These are phyloP conservation scores for Aspidoscelis tigris DNA, from an alignment of 2,113 vertebrate species.

Conservation along the genomic window DNA sequence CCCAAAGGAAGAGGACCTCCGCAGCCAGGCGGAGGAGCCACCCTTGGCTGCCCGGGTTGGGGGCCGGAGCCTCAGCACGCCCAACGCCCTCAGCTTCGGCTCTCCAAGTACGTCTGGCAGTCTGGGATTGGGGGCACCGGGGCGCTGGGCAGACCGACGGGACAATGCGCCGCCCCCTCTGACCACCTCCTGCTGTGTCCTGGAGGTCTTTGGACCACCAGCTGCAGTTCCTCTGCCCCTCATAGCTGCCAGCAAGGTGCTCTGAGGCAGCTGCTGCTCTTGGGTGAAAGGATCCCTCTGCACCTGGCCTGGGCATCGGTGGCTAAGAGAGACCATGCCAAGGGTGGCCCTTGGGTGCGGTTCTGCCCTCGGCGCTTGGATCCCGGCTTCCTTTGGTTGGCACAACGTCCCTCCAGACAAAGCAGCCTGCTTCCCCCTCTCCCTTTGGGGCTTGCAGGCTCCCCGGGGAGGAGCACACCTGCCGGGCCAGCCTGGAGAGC, in stretches of 20 bases:
- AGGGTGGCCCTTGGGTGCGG: neutral
- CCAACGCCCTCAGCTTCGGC: constrained; percentile 94
- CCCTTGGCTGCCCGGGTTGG: constrained; percentile 82
- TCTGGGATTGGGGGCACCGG: too few relatives aligned
- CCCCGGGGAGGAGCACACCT: neutral
- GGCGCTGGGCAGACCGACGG: neutral
- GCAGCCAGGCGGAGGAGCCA: constrained; percentile 81
- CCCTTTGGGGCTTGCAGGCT: neutral
- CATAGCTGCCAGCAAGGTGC: too few relatives aligned
- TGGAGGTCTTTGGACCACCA: too few relatives aligned
- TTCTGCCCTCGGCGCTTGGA: too few relatives aligned
- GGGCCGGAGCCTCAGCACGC: constrained; percentile 92
- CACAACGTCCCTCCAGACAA: too few relatives aligned
- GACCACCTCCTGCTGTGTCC: too few relatives aligned
- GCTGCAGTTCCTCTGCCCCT: too few relatives aligned
- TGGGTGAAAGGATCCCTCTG: too few relatives aligned
- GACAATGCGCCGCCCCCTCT: neutral
- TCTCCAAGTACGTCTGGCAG: constrained; percentile 86
- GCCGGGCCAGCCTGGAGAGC: neutral
- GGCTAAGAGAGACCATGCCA: neutral
- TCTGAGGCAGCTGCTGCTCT: too few relatives aligned
- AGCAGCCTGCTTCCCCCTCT: too few relatives aligned
- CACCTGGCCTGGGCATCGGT: too few relatives aligned
- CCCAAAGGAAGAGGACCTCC: constrained; percentile 84
- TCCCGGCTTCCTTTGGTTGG: too few relatives aligned